Base-by-base conservation (phyloP, 2,888 invertebrate species). In the Sminthurinus aureus region DNA sequence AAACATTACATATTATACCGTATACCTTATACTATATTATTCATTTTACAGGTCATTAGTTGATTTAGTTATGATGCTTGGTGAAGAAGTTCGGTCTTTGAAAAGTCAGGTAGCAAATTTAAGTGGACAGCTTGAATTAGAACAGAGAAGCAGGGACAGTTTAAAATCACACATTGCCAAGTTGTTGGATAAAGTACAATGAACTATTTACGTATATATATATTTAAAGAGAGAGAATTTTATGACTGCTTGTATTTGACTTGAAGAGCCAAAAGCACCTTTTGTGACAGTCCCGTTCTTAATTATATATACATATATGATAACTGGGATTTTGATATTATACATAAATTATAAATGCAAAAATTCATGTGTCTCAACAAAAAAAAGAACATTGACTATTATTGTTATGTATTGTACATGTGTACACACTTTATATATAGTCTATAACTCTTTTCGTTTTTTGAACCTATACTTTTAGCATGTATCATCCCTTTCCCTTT, bases 51-150 rank as follows among this genome's bases (percentile, higher is more conserved):
- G 95, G 90, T 94, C 93, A 89, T 91, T 95, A 89, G 94, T 95
- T 90, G 94, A 95, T 88, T 93, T 95, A 83, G 94, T 96, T 86
- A 94, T 95, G 91, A 92, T 94, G 85, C 90, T 96, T 89, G 94
- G 94, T 90, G 94, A 93, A 89, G 94, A 95, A 91, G 92, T 96
- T 86, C 93, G 93, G 89, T 92, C 92, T 84, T 91, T 95, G 87
- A 93, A 93, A 90, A 89, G 91, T 86, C 92, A 93, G 90, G 92
- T 94, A 88, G 91, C 91, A 85, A 91, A 92, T 87, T 90, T 94
- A 84, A 92, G 92, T 84, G 91, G 92, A 86, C 93, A 94, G 89
- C 90, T 95, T 88, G 93, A 94, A 85, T 94, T 94, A 86, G 95
- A 95, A 90, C 92, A 93, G 90, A 91, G 91, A 87, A 92, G 92